Base-by-base conservation (phyloP, 2,888 invertebrate genomes). In the Terebella lapidaria region DNA sequence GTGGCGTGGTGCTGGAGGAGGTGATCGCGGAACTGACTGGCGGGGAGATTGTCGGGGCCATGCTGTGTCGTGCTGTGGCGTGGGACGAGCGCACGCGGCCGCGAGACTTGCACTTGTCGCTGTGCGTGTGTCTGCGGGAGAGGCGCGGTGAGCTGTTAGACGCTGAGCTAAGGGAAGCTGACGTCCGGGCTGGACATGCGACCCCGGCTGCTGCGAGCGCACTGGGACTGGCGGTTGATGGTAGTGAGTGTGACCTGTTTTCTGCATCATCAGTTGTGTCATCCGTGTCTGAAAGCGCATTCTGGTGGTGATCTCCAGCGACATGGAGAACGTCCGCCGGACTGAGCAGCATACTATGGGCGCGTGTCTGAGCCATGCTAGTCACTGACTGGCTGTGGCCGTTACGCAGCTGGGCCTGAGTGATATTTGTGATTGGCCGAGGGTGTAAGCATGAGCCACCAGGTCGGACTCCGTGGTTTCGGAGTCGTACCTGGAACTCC, bases 371-470 rank as follows among this genome's bases (percentile, higher is more conserved):
- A 35, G 10, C 10, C 10, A n/a, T 15, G n/a, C 42, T 49, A 5
- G 24, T 22, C 18, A 5, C 49, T 22, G 49, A 10, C 15, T 15
- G 5, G 24, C 49, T 49, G 18, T 49, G 49, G 5, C 35, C 24
- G 54, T 28, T 58, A n/a, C 58, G 53, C 26, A 47, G 24, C 42
- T 60, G 59, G 2, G 64, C 62, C 55, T 64, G 64, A 3, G 64
- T 64, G 25, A 64, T 57, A 49, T 64, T 64, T 24, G 64, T 64
- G 42, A 64, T 63, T 22, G 62, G 65, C 28, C 62, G 51, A 1
- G 62, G 22, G 22, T 53, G 64, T 10, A 58, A 54, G 2, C 51
- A 10, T 5, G 18, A 20, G 25, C 26, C 26, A 1, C 53, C 24
- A 24, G 24, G 27, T 20, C 22, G 53, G 15, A 5, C 22, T 24